Base-by-base conservation (phyloP, 2,888 invertebrate species). In the Podotricha telesiphe region DNA sequence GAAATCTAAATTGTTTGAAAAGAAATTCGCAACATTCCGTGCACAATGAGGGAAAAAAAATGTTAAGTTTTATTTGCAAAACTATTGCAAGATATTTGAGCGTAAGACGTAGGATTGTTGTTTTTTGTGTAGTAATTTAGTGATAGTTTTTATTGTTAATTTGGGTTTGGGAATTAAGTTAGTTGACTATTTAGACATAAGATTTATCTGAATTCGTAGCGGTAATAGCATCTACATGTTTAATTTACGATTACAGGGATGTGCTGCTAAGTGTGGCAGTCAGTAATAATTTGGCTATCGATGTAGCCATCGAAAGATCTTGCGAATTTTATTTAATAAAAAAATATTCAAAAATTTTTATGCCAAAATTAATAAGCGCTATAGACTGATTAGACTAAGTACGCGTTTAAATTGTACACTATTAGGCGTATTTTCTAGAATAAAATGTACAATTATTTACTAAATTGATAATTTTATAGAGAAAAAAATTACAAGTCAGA, bases 371-470 rank as follows among this genome's bases (percentile, higher is more conserved):
- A 89, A 92, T 91, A 90, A 90, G 87, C 93, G 91, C 91, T 92
- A 92, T 93, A 93, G 93, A 93, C 93, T 93, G 93, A 93, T 88
- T 93, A 92, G 93, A 89, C 84, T 93, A 93, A 93, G 93, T 81
- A 84, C 86, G 88, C 90, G 86, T 89, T 89, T 86, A 82, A 84
- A 86, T 87, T 89, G 90, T 91, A 92, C 89, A 93, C 92, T 93
- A 89, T 92, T 93, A 92, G 92, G 92, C 93, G 82, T 93, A 92
- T 89, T 89, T 81, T 87, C 83, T 89, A 91, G 87, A 87, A 86
- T 88, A 89, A 89, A 89, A 83, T 84, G 86, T 86, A 86, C 86
- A 90, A 83, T 89, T 91, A 90, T 92, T 88, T 91, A 91, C 87
- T 88, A 89, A 91, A 87, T 87, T 88, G 81, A 85, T 75, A 86